phyloP scores from a whole-genome alignment of 2,113 vertebrate genomes.

The Colius striatus region DNA sequence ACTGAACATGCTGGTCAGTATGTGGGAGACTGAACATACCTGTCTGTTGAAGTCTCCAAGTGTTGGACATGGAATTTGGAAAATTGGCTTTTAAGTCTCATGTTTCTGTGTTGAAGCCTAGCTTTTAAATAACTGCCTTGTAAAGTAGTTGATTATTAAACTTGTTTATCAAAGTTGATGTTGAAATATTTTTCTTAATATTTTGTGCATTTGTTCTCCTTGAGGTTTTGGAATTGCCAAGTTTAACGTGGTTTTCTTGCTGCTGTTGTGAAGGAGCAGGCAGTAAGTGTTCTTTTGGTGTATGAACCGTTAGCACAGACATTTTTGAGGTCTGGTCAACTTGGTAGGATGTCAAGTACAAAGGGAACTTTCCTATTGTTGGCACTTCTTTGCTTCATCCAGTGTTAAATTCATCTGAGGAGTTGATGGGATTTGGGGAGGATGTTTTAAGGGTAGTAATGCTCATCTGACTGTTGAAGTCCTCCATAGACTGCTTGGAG shows the following conservation, averaged over 20 bases:
- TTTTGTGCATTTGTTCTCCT: not conserved
- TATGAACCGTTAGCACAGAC: not conserved
- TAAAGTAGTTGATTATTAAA: constrained; percentile 52
- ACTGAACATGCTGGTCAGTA: not conserved
- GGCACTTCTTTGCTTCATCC: not conserved
- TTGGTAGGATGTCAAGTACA: rapidly evolving
- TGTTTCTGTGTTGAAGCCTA: not conserved
- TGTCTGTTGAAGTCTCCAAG: not conserved
- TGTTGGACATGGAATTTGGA: not conserved
- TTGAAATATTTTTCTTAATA: constrained; percentile 31
- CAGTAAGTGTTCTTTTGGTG: not conserved
- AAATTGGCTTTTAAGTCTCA: not conserved
- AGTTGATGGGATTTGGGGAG: not conserved
- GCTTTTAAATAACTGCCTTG: constrained; percentile 42
- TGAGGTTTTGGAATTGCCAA: not conserved
- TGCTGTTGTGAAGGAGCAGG: not conserved
- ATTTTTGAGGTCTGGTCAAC: not conserved
- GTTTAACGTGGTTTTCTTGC: not conserved
- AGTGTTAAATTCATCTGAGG: not conserved
- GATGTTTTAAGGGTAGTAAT: not conserved
- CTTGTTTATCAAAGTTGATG: constrained; percentile 5
- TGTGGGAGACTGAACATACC: not conserved
- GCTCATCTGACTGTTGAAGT: too few species aligned
- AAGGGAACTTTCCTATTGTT: rapidly evolving
- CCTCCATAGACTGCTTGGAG: not conserved